Evolutionary conservation across 1,140 invertebrate genomes (phyloP), one percentile per base, ranked within the genome.

Genomic region (Delia radicum): DNA sequence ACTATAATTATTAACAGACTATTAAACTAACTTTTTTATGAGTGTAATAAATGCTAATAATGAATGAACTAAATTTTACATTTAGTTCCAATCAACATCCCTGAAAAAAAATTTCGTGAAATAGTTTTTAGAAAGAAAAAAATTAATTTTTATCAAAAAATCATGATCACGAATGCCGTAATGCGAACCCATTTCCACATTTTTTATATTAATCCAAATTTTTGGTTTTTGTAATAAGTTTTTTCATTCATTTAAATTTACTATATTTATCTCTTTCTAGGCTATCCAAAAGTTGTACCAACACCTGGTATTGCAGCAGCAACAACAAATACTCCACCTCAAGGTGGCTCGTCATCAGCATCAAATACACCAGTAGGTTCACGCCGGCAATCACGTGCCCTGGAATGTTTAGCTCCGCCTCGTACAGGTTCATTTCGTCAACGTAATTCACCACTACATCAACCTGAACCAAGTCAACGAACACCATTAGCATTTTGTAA

Each of bases 401-500:
- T 91, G 74, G 91, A 92, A 80, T 90, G 89, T 80, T 82, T 91
- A 42, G 89, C 89, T 1, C 90, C 90, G 1, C 87, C 87, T 28
- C 85, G 86, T 21, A 89, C 88, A 0, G 91, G 90, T n/a, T 91
- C 90, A 7, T 91, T 90, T 80, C 89, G 91, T 21, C 90, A 87
- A 75, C 81, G 82, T 10, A 85, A 81, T 63, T 83, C 83, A 77
- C 82, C 83, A 65, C 71, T 83, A 61, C 83, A 85, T 77, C 88
- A 87, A 46, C 87, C 88, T 28, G 89, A 89, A 46, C 89, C 87
- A 29, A 85, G 87, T 15, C 91, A 92, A 79, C 89, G 90, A 76
- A 90, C 90, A 4, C 88, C 89, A 21, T 87, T 91, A 82, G 91
- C 90, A 28, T 94, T 94, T 83, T 94, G 93, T 83, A 90, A 92